Evolutionary conservation across 1,140 invertebrate genomes (phyloP).

Genomic region (Papilio machaon): DNA sequence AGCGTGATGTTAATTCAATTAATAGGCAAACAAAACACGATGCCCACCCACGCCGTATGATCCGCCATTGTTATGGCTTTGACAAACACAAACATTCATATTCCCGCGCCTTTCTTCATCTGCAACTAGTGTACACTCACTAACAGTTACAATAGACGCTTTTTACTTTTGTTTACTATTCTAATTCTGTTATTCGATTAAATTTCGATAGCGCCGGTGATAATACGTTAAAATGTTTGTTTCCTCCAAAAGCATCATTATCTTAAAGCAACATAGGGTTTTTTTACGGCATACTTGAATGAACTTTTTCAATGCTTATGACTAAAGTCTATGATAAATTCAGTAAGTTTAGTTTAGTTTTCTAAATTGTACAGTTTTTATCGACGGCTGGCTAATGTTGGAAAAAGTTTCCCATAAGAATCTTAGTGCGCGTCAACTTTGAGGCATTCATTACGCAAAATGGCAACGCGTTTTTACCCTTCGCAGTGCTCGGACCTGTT

Average conservation of each 20-base stretch:
- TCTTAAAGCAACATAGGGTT: too few species aligned
- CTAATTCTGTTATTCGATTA: slow-evolving; percentile 10
- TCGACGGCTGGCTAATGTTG: background rate
- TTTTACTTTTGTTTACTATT: slow-evolving; percentile 16
- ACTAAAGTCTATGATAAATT: background rate
- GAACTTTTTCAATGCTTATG: too few species aligned
- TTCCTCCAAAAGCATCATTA: too few species aligned
- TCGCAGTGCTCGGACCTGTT: slow-evolving; percentile 67
- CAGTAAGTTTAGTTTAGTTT: background rate
- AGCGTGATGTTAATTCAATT: slow-evolving; percentile 65
- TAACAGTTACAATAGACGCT: slow-evolving; percentile 17
- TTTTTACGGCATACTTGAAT: too few species aligned
- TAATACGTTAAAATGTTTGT: slow-evolving; percentile 2
- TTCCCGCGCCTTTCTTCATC: slow-evolving; percentile 40
- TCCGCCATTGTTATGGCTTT: slow-evolving; percentile 60
- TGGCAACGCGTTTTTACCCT: slow-evolving; percentile 58
- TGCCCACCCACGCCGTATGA: slow-evolving; percentile 56
- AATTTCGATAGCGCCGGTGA: background rate
- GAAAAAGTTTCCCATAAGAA: slow-evolving; percentile 38
- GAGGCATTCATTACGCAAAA: slow-evolving; percentile 66
- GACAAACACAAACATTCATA: slow-evolving; percentile 67
- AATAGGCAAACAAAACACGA: slow-evolving; percentile 52
- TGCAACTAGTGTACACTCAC: slow-evolving; percentile 28
- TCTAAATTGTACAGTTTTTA: background rate
- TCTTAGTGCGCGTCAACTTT: slow-evolving; percentile 46